Conservation (phyloP, 2,888 invertebrate species). For the Nebria salina region DNA sequence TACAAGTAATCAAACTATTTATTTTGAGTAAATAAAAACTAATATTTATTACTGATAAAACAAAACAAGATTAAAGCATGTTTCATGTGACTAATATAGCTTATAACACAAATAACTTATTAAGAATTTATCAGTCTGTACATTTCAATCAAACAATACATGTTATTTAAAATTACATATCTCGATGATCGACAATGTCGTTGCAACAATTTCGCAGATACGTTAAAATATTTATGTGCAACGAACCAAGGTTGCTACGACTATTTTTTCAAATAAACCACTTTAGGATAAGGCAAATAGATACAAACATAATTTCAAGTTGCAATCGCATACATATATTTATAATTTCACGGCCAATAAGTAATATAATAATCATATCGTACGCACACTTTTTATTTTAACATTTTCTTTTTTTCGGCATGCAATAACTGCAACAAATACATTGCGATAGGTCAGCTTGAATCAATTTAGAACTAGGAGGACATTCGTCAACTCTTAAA, state of each 20-base stretch:
- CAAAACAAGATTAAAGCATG: too few species aligned
- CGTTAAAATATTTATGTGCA: too few species aligned
- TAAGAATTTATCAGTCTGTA: not conserved
- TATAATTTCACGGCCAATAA: not conserved
- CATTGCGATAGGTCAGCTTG: slow-evolving; percentile 34
- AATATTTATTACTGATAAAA: too few species aligned
- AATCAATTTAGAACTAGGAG: slow-evolving; percentile 13
- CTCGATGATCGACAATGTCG: too few species aligned
- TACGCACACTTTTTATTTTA: not conserved
- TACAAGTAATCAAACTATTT: not conserved
- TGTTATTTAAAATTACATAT: not conserved
- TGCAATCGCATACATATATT: not conserved
- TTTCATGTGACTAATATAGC: not conserved
- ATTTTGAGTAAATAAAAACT: not conserved
- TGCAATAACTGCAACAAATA: slow-evolving; percentile 29
- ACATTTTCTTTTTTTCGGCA: not conserved
- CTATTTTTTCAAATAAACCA: too few species aligned
- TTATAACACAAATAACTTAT: not conserved
- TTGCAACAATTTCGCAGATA: too few species aligned
- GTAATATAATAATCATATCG: not conserved
- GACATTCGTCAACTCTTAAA: slow-evolving; percentile 15
- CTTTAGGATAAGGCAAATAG: not conserved
- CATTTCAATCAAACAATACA: not conserved
- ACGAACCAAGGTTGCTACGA: too few species aligned
- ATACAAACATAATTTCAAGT: not conserved